Evolutionary conservation across 1,140 invertebrate species (phyloP), one percentile per base, ranked within the genome.

Genomic region (Drosophila sulfurigaster): DNA sequence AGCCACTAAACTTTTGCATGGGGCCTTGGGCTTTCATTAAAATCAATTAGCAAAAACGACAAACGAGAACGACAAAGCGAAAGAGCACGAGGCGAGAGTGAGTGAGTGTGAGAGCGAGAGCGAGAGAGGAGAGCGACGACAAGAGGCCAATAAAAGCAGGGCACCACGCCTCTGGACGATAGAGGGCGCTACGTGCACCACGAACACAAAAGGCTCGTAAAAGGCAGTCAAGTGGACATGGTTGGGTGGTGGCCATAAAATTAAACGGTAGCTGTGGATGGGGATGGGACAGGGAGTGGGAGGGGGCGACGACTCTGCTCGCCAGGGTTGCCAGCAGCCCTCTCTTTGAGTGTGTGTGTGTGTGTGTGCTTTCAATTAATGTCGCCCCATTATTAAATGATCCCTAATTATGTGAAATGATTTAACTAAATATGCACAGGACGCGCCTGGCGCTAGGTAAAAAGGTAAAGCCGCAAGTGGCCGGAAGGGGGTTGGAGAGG

Each of bases 351-450:
- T 45, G 69, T 41, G 51, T 60, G 45, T 56, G 10, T 64, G 48
- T 66, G 48, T 73, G 56, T 79, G 67, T 74, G 70, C 78, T 89
- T 78, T 80, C 91, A 92, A 92, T 92, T 92, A 92, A 92, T 92
- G 91, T 92, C 87, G 91, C 87, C 91, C 91, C 87, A 92, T 92
- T 92, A 92, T 92, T 92, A 92, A 92, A 92, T 92, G 91, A 92
- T 92, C 87, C 91, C 91, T 92, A 92, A 92, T 92, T 92, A 92
- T 92, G 91, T 92, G 91, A 92, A 92, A 91, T 91, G 88, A 91
- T 91, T 91, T 91, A 88, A 86, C 85, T 82, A 81, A 89, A 89
- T 89, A 89, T 89, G 85, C 85, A 72, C 59, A 63, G 70, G 69
- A 32, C 72, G 56, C 71, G 65, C 64, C 49, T 63, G 74, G 48